Evolutionary conservation across 1,140 invertebrate genomes (phyloP), one percentile per base, ranked within the genome.

Genomic region (Platorchestia sp.): DNA sequence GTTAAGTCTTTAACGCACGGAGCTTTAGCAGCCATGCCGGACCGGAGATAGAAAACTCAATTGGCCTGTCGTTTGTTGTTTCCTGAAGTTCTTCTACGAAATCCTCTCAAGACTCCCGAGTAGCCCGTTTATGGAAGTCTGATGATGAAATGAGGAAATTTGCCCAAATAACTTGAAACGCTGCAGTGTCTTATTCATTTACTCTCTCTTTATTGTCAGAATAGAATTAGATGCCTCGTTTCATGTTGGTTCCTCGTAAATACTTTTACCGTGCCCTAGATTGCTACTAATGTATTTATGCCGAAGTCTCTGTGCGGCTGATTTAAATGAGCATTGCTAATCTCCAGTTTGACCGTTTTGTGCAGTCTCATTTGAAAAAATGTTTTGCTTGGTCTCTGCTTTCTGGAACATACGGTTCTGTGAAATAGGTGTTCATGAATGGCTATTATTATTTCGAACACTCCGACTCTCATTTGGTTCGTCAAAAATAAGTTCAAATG

Each of bases 31-130:
- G 59, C 14, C 59, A 75, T 27, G 14, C 59, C 27, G 59, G 59
- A 75, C 59, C 59, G 14, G 59, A 75, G 59, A 75, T 75, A 75
- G 59, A 75, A 51, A 75, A 75, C 59, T 75, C 59, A 75, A 75
- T 75, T 75, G 59, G 59, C 59, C 59, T 75, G 59, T 75, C 59
- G 59, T 75, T 75, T 75, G 59, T 75, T 75, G 59, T 75, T 75
- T 1, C 27, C 59, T 75, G 27, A 36, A 75, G 14, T 75, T 27
- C 59, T 51, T 51, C 47, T 75, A 75, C 59, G 27, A 75, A 75
- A 75, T 10, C 59, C 59, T 75, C 59, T 75, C 10, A 75, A 36
- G 27, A 27, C 59, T 75, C 36, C 59, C 59, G 59, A 75, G 59
- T 75, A 36, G 59, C 59, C 3, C 59, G 59, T 75, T 75, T 75